These are phyloP conservation scores for Cerastis rubricosa DNA, from an alignment of 2,888 invertebrate species.

Conservation along the genomic window DNA sequence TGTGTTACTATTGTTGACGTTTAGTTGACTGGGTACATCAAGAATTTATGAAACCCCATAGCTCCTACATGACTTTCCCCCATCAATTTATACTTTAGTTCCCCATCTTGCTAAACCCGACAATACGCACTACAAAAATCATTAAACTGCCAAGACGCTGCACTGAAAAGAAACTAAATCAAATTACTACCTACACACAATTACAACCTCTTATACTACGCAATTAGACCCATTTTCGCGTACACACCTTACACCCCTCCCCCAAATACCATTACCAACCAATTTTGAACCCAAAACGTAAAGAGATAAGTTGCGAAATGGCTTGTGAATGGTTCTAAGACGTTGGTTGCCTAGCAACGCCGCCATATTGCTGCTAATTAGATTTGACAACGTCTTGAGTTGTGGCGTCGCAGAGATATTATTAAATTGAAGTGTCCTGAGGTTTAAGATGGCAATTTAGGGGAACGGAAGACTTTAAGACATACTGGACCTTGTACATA, in stretches of 20 bases:
- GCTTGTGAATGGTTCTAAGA: conserved; percentile 70
- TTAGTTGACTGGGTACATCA: not conserved
- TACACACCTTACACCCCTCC: conserved; percentile 51
- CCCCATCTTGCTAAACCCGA: conserved; percentile 16
- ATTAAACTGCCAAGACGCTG: conserved; percentile 62
- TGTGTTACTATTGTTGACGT: not conserved
- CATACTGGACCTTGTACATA: not conserved
- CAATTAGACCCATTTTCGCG: conserved; percentile 48
- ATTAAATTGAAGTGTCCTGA: conserved; percentile 83
- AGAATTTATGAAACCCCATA: too few species aligned
- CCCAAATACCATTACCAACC: conserved; percentile 28
- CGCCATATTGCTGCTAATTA: conserved; percentile 82
- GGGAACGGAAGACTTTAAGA: conserved; percentile 23
- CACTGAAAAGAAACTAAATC: conserved; percentile 44
- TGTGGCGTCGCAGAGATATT: conserved; percentile 83
- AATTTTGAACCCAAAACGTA: conserved; percentile 52
- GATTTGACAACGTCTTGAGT: conserved; percentile 86
- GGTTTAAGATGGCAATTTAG: conserved; percentile 78
- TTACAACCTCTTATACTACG: conserved; percentile 30
- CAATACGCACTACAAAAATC: conserved; percentile 58
- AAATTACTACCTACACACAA: conserved; percentile 42
- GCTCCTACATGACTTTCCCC: not conserved
- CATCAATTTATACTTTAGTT: not conserved
- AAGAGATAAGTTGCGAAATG: conserved; percentile 68
- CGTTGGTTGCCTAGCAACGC: conserved; percentile 80